Evolutionary conservation across 2,113 vertebrate species (phyloP).

Genomic region (Phrynosoma blainvillii): DNA sequence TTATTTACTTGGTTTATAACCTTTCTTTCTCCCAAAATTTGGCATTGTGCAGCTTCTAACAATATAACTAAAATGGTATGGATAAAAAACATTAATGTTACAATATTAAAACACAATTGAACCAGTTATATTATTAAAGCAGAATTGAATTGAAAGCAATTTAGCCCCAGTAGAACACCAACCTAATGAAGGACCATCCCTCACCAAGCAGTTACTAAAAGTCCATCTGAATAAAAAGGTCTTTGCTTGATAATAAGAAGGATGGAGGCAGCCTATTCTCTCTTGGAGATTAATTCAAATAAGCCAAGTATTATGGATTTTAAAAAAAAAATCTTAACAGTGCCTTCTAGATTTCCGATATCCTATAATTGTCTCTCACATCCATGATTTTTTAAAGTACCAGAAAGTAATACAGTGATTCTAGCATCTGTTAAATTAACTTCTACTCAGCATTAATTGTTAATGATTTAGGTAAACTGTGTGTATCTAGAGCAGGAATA

Average conservation of each 20-base stretch:
- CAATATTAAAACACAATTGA: background rate
- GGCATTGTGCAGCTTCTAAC: background rate
- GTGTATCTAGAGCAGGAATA: background rate
- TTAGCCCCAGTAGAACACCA: too few relatives aligned
- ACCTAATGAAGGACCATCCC: too few relatives aligned
- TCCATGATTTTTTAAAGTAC: background rate
- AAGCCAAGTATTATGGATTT: background rate
- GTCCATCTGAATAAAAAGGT: background rate
- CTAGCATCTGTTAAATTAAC: background rate
- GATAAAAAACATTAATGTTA: background rate
- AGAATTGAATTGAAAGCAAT: too few relatives aligned
- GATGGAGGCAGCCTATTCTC: too few relatives aligned
- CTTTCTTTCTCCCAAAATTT: background rate
- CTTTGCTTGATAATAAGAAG: too few relatives aligned
- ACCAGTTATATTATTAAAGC: background rate
- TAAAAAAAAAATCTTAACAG: too few relatives aligned
- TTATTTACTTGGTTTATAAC: background rate
- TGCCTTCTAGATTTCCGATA: background rate
- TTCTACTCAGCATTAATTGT: background rate
- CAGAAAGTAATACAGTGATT: background rate
- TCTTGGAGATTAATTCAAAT: background rate
- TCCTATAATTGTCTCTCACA: background rate
- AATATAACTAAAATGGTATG: background rate
- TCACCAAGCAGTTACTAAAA: too few relatives aligned
- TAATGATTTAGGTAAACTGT: background rate